These are phyloP conservation scores for Acleris emargana DNA, from an alignment of 2,888 invertebrate species.

Conservation along the genomic window DNA sequence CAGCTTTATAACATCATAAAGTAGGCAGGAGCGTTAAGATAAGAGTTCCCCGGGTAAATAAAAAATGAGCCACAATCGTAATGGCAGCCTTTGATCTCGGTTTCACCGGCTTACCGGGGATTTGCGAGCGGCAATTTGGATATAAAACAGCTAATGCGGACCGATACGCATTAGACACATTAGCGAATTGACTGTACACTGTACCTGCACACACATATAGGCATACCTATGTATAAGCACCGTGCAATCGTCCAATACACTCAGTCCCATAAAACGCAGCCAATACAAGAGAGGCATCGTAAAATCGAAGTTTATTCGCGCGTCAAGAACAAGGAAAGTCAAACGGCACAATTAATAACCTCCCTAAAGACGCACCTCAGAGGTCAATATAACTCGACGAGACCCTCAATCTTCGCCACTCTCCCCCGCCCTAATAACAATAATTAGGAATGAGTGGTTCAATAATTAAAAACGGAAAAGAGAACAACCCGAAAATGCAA, in stretches of 20 bases:
- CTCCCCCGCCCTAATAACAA: slow-evolving; percentile 83
- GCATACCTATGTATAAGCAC: slow-evolving; percentile 12
- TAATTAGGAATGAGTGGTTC: slow-evolving; percentile 85
- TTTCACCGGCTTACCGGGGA: slow-evolving; percentile 78
- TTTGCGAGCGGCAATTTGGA: slow-evolving; percentile 75
- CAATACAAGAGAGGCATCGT: slow-evolving; percentile 66
- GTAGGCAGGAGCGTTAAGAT: slow-evolving; percentile 75
- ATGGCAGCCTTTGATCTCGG: slow-evolving; percentile 81
- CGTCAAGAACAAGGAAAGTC: slow-evolving; percentile 79
- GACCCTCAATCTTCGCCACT: slow-evolving; percentile 83
- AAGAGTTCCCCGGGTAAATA: slow-evolving; percentile 78
- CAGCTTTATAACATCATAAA: slow-evolving; percentile 83
- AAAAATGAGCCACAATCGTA: slow-evolving; percentile 83
- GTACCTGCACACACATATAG: slow-evolving; percentile 26
- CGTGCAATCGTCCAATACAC: slow-evolving; percentile 16
- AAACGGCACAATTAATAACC: slow-evolving; percentile 80
- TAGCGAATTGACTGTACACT: slow-evolving; percentile 70
- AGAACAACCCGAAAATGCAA: slow-evolving; percentile 71
- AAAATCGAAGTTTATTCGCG: slow-evolving; percentile 79
- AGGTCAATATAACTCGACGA: slow-evolving; percentile 79
- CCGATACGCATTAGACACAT: slow-evolving; percentile 76
- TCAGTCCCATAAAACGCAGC: slow-evolving; percentile 36
- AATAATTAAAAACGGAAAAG: slow-evolving; percentile 85
- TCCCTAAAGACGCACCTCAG: slow-evolving; percentile 73
- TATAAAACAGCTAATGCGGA: slow-evolving; percentile 76